A percentile compares a stretch with the other conserved stretches of the same genome.
phyloP scores from a whole-genome alignment of 2,888 invertebrate genomes.

The Arge pagana region DNA sequence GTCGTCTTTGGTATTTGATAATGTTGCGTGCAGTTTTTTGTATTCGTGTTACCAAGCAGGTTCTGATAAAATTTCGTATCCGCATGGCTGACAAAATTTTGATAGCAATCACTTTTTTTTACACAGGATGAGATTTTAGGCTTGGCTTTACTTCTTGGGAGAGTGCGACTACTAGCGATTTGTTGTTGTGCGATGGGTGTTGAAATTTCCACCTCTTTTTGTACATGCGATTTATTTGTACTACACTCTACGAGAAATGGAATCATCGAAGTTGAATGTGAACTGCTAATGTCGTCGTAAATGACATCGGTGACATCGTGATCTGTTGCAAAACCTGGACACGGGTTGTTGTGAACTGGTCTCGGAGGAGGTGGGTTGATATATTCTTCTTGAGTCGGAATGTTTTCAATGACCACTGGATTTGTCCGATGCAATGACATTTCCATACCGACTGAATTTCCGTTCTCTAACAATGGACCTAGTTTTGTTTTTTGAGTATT shows the following conservation, averaged over 20 bases:
- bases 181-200: too few species aligned
- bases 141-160: neutral
- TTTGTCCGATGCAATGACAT: neutral
- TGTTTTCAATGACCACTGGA: slow-evolving; percentile 12
- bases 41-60: neutral
- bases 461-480: neutral
- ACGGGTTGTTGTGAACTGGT: slow-evolving; percentile 38
- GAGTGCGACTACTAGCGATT: too few species aligned
- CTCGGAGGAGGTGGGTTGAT: slow-evolving; percentile 47
- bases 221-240: too few species aligned
- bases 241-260: too few species aligned
- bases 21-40: slow-evolving; percentile 38
- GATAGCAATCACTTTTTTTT: too few species aligned
- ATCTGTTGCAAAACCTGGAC: neutral
- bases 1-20: slow-evolving; percentile 44
- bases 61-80: too few species aligned
- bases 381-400: slow-evolving; percentile 44
- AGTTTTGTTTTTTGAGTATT: slow-evolving; percentile 10
- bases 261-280: too few species aligned
- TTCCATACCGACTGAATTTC: neutral
- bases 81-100: too few species aligned
- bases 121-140: neutral
- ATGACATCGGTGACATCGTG: slow-evolving; percentile 33
- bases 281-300: slow-evolving; percentile 50
- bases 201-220: too few species aligned